These are phyloP conservation scores for Craniophora ligustri DNA, from an alignment of 2,888 invertebrate genomes.

Conservation along the genomic window DNA sequence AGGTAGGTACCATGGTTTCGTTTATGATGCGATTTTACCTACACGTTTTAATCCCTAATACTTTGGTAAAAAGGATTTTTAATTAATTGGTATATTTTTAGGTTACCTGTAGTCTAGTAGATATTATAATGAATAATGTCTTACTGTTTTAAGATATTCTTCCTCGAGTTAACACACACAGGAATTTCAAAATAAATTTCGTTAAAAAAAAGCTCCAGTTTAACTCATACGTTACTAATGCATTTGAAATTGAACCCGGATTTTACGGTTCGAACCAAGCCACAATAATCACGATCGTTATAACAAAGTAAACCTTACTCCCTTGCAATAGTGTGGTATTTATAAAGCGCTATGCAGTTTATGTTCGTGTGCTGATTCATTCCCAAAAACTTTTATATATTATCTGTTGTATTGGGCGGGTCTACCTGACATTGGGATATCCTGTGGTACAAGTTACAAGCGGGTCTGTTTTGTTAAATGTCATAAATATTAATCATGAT, in stretches of 20 bases:
- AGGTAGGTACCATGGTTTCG: too few species aligned
- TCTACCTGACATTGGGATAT: constrained; percentile 34
- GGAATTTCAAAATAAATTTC: neutral
- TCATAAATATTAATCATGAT: neutral
- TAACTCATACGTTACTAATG: neutral
- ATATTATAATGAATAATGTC: too few species aligned
- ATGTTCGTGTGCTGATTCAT: constrained; percentile 36
- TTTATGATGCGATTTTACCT: too few species aligned
- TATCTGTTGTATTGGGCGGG: constrained; percentile 43
- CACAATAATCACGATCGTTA: neutral
- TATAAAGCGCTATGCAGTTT: too few species aligned
- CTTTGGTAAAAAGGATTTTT: too few species aligned
- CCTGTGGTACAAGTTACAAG: constrained; percentile 10
- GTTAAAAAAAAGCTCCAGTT: neutral
- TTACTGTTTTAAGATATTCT: too few species aligned
- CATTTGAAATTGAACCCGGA: constrained; percentile 11
- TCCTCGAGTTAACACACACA: too few species aligned
- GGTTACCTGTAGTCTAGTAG: too few species aligned
- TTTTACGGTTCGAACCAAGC: neutral
- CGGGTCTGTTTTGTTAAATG: neutral
- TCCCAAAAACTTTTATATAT: constrained; percentile 28
- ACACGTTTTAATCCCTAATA: too few species aligned
- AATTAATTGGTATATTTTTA: too few species aligned
- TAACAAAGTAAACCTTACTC: neutral
- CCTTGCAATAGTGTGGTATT: neutral